phyloP scores from a whole-genome alignment of 2,888 invertebrate genomes.

The Agrochola lychnidis region DNA sequence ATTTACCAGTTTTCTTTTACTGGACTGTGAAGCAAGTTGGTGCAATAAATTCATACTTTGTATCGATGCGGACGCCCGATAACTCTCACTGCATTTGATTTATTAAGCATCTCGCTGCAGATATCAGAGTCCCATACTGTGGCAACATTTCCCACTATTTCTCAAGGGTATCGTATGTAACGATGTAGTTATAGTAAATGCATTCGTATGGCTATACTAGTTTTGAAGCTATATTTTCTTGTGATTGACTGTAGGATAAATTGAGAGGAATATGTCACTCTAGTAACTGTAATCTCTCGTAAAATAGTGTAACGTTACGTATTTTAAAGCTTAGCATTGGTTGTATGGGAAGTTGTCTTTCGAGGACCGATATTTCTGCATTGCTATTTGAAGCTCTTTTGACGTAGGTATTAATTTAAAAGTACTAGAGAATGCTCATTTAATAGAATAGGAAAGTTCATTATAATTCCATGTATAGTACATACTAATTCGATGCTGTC shows the following conservation, averaged over 20 bases:
- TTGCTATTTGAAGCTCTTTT: too few species aligned
- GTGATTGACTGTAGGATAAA: constrained; percentile 24
- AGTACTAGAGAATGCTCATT: not conserved
- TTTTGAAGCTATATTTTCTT: constrained; percentile 38
- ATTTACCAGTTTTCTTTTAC: constrained; percentile 60
- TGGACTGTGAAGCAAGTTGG: constrained; percentile 49
- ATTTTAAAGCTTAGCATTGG: not conserved
- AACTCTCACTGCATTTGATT: constrained; percentile 66
- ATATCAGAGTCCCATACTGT: constrained; percentile 64
- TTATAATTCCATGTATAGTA: too few species aligned
- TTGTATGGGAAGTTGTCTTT: too few species aligned
- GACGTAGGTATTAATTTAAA: not conserved
- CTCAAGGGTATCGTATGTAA: constrained; percentile 66
- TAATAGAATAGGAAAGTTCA: too few species aligned
- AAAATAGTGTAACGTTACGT: not conserved
- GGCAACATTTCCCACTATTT: constrained; percentile 64
- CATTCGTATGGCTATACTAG: constrained; percentile 42
- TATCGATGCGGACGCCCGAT: constrained; percentile 63
- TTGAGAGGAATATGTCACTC: not conserved
- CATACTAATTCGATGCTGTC: too few species aligned
- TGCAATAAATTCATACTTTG: constrained; percentile 63
- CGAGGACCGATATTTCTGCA: not conserved
- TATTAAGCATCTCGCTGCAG: constrained; percentile 62
- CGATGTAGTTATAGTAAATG: constrained; percentile 56
- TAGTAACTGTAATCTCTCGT: not conserved